Evolutionary conservation across 2,888 invertebrate species (phyloP), one percentile per base, ranked within the genome.

Genomic region (Xestia sexstrigata): DNA sequence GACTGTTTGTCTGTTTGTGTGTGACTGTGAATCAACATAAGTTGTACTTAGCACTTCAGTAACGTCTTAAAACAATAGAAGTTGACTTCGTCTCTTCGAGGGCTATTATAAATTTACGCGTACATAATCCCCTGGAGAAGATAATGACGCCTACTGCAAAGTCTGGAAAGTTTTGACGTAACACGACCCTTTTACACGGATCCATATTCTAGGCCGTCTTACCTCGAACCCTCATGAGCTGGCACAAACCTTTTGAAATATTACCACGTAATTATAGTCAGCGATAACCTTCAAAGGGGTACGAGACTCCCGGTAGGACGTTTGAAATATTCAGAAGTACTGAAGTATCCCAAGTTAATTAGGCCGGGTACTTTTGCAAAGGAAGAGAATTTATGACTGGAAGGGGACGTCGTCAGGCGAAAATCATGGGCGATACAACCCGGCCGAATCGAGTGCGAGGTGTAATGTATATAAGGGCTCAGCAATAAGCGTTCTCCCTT

Each of bases 281-380:
- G 90, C 91, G 89, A 90, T 89, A 90, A 89, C 89, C 86, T 90
- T 90, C 88, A 89, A 78, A 91, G 85, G 86, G 85, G 87, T 87
- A 84, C 78, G 72, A 66, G 77, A 82, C 86, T 85, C 87, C 87
- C 78, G 84, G 86, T 52, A 73, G 74, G 85, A 87, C 89, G 90
- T 91, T 91, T 93, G 91, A 93, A 93, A 93, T 93, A 93, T 94
- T 93, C 92, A 93, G 88, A 92, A 93, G 93, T 93, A 93, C 92
- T 93, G 88, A 92, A 93, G 93, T 93, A 93, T 91, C 90, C 93
- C 93, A 89, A 92, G 92, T 93, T 95, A 94, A 95, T 95, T 95
- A 94, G 93, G 89, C 89, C 87, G 89, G 91, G 91, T 89, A 91
- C 92, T 93, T 93, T 93, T 93, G 93, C 91, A 87, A 88, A 91